A percentile compares a stretch with the other conserved stretches of the same genome.
phyloP scores from a whole-genome alignment of 2,113 vertebrate genomes.

The Sinosuthora webbiana region DNA sequence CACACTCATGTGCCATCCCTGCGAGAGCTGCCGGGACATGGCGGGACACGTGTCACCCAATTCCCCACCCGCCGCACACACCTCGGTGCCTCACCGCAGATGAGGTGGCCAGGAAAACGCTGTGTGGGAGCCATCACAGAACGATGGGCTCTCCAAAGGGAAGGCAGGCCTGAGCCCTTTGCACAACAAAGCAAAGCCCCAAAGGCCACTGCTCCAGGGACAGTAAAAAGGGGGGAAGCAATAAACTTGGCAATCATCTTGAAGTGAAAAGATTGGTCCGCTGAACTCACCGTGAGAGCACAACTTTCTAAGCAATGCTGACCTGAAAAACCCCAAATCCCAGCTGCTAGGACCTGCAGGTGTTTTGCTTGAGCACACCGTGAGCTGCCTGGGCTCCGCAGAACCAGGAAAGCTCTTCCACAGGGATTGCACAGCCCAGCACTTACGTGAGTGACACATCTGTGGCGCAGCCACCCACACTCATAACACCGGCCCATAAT shows the following conservation, averaged over 20 bases:
- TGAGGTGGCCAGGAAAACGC: background rate
- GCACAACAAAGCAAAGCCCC: slow-evolving; percentile 2
- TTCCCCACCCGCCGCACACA: background rate
- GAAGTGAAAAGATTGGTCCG: background rate
- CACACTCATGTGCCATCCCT: slow-evolving; percentile 52
- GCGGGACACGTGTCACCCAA: slow-evolving; percentile 73
- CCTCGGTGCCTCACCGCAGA: background rate
- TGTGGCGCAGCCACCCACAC: background rate
- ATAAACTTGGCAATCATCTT: background rate
- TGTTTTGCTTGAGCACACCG: background rate
- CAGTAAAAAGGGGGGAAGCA: background rate
- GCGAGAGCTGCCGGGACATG: slow-evolving; percentile 50
- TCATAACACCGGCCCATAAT: accelerated
- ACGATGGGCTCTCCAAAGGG: background rate
- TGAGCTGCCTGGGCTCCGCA: background rate
- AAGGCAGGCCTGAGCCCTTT: background rate
- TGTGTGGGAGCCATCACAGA: background rate
- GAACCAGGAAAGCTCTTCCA: background rate
- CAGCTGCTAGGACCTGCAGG: background rate
- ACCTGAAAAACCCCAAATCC: background rate
- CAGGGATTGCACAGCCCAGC: background rate
- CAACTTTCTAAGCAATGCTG: background rate
- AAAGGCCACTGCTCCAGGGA: accelerated
- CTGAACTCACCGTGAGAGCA: background rate
- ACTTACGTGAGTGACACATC: background rate